Conservation (phyloP, 2,888 invertebrate species). For the Agapostemon virescens region DNA sequence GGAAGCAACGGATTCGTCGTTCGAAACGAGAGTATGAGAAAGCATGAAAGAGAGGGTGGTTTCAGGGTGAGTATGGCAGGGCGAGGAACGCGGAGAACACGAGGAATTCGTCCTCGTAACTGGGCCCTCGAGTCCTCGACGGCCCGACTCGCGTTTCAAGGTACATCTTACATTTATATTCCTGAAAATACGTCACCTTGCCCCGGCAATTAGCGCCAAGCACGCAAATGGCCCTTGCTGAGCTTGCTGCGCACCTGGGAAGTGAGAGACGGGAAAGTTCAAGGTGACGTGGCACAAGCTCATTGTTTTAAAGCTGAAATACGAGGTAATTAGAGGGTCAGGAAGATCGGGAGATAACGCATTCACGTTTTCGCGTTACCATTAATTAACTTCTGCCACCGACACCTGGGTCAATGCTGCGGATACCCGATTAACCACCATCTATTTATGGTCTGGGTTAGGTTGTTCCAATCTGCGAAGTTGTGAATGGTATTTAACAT, state of each 20-base stretch:
- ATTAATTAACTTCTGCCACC: not conserved
- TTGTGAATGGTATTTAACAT: not conserved
- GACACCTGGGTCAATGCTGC: not conserved
- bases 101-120: conserved; percentile 39
- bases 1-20: conserved; percentile 45
- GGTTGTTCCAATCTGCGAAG: not conserved
- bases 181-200: conserved; percentile 62
- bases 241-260: conserved; percentile 26
- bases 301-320: conserved; percentile 28
- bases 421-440: not conserved
- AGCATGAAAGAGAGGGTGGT: not conserved
- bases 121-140: conserved; percentile 28
- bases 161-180: conserved; percentile 35
- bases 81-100: conserved; percentile 25
- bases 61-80: not conserved
- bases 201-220: conserved; percentile 49
- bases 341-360: conserved; percentile 15
- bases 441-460: not conserved
- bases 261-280: conserved; percentile 44
- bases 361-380: not conserved
- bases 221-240: conserved; percentile 48
- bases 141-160: conserved; percentile 23
- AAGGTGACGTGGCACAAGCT: conserved; percentile 34
- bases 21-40: conserved; percentile 16
- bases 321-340: conserved; percentile 17